Evolutionary conservation across 2,888 invertebrate genomes (phyloP).

Genomic region (Autographa pulchrina): DNA sequence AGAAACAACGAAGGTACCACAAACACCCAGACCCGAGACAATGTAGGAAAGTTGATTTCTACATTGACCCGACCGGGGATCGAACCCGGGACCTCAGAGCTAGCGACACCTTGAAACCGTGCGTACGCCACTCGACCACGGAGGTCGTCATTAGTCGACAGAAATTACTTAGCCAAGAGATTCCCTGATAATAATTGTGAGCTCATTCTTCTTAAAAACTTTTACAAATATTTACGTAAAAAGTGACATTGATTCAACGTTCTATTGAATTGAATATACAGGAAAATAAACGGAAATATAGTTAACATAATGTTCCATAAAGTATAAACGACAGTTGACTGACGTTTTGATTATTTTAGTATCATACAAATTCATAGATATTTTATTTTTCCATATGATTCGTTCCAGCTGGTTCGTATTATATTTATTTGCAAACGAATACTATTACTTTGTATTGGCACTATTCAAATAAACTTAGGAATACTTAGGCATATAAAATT

Average conservation of each 20-base stretch:
- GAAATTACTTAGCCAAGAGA: too few species aligned
- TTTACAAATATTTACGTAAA: neutral
- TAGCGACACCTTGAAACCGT: too few species aligned
- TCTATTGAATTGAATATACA: neutral
- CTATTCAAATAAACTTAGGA: too few species aligned
- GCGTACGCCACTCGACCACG: too few species aligned
- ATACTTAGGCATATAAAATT: too few species aligned
- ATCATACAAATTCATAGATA: neutral
- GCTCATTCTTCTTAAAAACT: neutral
- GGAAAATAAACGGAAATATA: neutral
- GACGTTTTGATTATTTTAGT: constrained; percentile 4
- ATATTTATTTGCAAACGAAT: neutral
- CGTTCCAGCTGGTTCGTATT: neutral
- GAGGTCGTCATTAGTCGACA: too few species aligned
- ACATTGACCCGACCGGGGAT: too few species aligned
- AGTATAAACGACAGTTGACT: neutral
- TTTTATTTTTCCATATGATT: neutral
- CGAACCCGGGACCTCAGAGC: too few species aligned
- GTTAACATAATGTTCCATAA: neutral
- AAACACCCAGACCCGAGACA: too few species aligned
- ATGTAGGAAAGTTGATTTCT: too few species aligned
- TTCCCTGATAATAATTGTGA: too few species aligned
- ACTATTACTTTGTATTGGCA: neutral
- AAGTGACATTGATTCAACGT: neutral
- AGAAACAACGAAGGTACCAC: too few species aligned